Base-by-base conservation (phyloP, 2,888 invertebrate species). In the Thecocarcelia acutangulata region DNA sequence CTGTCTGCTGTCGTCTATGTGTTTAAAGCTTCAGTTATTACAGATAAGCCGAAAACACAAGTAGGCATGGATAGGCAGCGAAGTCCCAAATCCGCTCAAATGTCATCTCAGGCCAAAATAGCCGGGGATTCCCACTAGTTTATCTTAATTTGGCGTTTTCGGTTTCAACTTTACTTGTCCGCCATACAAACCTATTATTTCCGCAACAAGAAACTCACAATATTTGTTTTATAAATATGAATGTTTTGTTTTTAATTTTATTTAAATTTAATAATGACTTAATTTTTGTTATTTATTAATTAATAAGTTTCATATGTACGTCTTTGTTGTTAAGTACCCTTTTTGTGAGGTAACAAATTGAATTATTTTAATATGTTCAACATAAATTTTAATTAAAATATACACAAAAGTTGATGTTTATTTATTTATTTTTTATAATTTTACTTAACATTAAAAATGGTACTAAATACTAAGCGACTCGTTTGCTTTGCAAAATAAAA, bases 381-480 rank as follows among this genome's bases (percentile, higher is more conserved):
- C 83, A 80, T 79, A 82, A 82, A 70, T 78, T 70, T 56, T 61
- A 82, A 66, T 69, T 77, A 74, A 48, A 69, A 74, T 59, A 59
- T 66, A 59, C 33, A 33, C 6, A 28, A 28, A n/a, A n/a, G n/a
- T n/a, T n/a, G n/a, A n/a, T n/a, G n/a, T n/a, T 28, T 28, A 3
- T 3, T 13, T 9, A 52, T 21, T 58, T 52, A 17, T 19, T 54
- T 68, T 48, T 40, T 28, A n/a, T 12, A 56, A 52, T 13, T 44
- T 17, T 63, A 63, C 68, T 76, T 76, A 80, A 56, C 37, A 42
- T 68, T 74, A 64, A 50, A 80, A 68, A 56, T 61, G 59, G 44
- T 66, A 75, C 74, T 82, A 82, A 83, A 83, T 75, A 83, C 84
- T 85, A 85, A 85, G 84, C 85, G 85, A 85, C 85, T 85, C 82